A percentile compares a stretch with the other conserved stretches of the same genome.
Evolutionary conservation across 2,888 invertebrate genomes (phyloP).

Genomic region (Thumatha senex): DNA sequence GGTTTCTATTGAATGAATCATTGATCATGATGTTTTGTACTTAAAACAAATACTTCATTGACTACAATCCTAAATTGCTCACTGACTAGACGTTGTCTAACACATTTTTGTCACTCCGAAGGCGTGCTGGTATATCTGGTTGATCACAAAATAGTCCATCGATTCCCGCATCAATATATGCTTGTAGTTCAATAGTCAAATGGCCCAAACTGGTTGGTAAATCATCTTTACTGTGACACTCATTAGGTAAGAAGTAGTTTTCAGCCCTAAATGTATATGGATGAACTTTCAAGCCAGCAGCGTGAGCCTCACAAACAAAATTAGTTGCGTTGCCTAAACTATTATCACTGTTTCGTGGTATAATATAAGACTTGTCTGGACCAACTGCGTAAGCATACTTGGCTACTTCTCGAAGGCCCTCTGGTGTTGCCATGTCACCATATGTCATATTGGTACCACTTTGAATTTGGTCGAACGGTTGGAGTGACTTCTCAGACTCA

Average conservation of each 20-base stretch:
- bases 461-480: constrained; percentile 61
- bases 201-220: constrained; percentile 52
- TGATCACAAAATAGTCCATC: constrained; percentile 74
- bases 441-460: constrained; percentile 61
- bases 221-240: constrained; percentile 50
- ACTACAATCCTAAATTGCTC: too few species aligned
- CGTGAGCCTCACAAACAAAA: constrained; percentile 66
- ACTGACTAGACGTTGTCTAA: too few species aligned
- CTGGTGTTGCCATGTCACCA: constrained; percentile 65
- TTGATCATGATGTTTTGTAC: too few species aligned
- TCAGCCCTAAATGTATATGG: constrained; percentile 75
- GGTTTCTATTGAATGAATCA: too few species aligned
- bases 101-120: constrained; percentile 35
- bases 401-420: constrained; percentile 65
- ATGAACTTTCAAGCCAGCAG: constrained; percentile 67
- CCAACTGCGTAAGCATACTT: constrained; percentile 71
- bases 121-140: constrained; percentile 58
- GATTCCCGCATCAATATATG: constrained; percentile 64
- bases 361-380: constrained; percentile 68
- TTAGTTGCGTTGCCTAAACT: constrained; percentile 57
- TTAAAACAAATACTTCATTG: too few species aligned
- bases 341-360: constrained; percentile 57
- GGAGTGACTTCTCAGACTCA: constrained; percentile 26
- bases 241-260: constrained; percentile 61
- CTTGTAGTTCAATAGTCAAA: constrained; percentile 57